Conservation (phyloP, 2,888 invertebrate genomes). For the Diloba caeruleocephala region DNA sequence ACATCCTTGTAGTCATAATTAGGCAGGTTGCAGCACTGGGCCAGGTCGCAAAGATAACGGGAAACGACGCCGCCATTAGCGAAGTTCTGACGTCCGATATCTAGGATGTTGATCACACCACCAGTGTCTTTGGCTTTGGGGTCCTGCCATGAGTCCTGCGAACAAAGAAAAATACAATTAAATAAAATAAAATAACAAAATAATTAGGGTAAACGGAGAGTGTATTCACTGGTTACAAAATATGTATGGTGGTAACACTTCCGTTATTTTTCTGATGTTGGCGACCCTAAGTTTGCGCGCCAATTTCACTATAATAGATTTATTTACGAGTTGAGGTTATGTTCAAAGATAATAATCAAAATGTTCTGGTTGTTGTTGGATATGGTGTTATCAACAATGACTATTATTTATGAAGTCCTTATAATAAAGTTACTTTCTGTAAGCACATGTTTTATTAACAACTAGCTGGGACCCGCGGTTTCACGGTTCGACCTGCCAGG, state of each 20-base stretch:
- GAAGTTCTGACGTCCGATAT: constrained; percentile 86
- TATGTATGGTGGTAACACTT: constrained; percentile 1
- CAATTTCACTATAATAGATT: too few species aligned
- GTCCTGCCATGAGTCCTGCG: constrained; percentile 90
- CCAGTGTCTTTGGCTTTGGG: constrained; percentile 88
- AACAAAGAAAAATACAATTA: constrained; percentile 49
- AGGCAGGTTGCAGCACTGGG: constrained; percentile 91
- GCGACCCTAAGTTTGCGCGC: too few species aligned
- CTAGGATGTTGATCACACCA: constrained; percentile 90
- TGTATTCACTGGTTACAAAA: constrained; percentile 13
- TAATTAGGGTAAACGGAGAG: neutral
- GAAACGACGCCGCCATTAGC: constrained; percentile 89
- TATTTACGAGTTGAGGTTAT: too few species aligned
- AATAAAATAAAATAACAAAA: too few species aligned
- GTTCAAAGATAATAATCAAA: too few species aligned
- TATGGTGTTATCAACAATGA: too few species aligned
- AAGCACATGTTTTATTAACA: too few species aligned
- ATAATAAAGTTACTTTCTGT: too few species aligned
- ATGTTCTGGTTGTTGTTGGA: too few species aligned
- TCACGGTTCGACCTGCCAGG: too few species aligned
- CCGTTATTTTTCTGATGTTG: neutral
- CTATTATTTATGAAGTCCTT: too few species aligned
- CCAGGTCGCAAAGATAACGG: constrained; percentile 90
- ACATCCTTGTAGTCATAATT: constrained; percentile 92
- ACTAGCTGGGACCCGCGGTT: too few species aligned